These are phyloP conservation scores for Drosophila falleni DNA, from an alignment of 2,888 invertebrate genomes.

Conservation along the genomic window DNA sequence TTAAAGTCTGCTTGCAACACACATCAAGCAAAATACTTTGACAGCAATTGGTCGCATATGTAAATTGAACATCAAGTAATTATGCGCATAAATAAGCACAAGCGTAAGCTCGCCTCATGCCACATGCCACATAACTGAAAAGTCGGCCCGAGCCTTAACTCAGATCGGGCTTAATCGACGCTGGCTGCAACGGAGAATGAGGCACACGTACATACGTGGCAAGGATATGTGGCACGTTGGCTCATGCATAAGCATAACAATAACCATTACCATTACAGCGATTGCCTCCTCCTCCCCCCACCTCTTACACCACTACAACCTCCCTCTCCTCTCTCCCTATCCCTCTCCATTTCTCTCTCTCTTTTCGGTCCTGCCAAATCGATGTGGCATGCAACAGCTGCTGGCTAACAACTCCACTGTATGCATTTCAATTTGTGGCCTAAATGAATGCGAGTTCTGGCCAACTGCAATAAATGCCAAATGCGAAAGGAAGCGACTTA, in stretches of 20 bases:
- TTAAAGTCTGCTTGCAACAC: slow-evolving; percentile 52
- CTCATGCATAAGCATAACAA: slow-evolving; percentile 76
- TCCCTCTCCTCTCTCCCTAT: no score
- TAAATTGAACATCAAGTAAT: slow-evolving; percentile 67
- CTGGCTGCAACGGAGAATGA: background rate
- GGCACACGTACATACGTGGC: slow-evolving; percentile 2
- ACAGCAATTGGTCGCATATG: slow-evolving; percentile 64
- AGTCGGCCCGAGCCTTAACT: slow-evolving; percentile 5
- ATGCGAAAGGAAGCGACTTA: slow-evolving; percentile 11
- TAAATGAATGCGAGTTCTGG: slow-evolving; percentile 32
- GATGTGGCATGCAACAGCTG: slow-evolving; percentile 80
- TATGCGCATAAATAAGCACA: slow-evolving; percentile 74
- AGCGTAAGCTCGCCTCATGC: slow-evolving; percentile 24
- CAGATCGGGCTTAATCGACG: slow-evolving; percentile 61
- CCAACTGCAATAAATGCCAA: slow-evolving; percentile 34
- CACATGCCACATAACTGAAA: background rate
- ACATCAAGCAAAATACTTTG: slow-evolving; percentile 59
- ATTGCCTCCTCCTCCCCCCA: background rate
- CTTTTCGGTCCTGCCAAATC: slow-evolving; percentile 45
- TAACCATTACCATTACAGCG: slow-evolving; percentile 53
- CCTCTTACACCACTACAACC: background rate
- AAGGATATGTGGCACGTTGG: slow-evolving; percentile 52
- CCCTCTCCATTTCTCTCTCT: background rate
- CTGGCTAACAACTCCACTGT: slow-evolving; percentile 50
- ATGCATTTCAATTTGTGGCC: slow-evolving; percentile 73